Percentiles rank a stretch among this genome's conserved stretches.
Evolutionary conservation across 30 jellyfish, hydroid and myxozoan species (phyloP).

Genomic region (Pelagia noctiluca): DNA sequence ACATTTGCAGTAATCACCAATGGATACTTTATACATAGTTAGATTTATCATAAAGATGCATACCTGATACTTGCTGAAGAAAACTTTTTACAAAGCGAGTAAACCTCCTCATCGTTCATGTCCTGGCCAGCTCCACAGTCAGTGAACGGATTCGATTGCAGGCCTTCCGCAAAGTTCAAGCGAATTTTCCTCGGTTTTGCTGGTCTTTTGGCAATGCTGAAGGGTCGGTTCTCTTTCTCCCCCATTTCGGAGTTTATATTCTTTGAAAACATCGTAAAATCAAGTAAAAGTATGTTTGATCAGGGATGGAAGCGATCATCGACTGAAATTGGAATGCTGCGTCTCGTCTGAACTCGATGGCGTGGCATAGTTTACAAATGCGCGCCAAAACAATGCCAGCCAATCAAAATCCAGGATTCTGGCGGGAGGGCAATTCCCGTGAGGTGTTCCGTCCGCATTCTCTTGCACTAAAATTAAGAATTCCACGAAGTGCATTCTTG

Average conservation of each 20-base stretch:
- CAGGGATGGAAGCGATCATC: conserved; percentile 13
- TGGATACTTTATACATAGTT: no score
- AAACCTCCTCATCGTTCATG: conserved; percentile 61
- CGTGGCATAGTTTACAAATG: conserved; percentile 53
- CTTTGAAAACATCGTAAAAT: background rate
- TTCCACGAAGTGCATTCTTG: no score
- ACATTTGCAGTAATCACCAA: no score
- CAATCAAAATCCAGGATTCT: background rate
- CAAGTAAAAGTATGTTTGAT: background rate
- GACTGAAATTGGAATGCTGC: conserved; percentile 14
- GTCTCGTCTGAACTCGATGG: conserved; percentile 21
- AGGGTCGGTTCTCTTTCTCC: conserved; percentile 68
- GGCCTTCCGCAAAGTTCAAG: conserved; percentile 38
- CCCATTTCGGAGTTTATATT: conserved; percentile 29
- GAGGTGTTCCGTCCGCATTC: no score
- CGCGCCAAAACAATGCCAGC: conserved; percentile 48
- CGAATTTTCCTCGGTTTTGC: conserved; percentile 47
- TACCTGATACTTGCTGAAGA: conserved; percentile 12
- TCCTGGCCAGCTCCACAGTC: conserved; percentile 61
- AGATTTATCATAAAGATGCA: no score
- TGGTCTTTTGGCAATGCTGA: conserved; percentile 64
- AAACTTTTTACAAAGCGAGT: conserved; percentile 60
- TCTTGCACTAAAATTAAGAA: no score
- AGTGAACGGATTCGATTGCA: conserved; percentile 34
- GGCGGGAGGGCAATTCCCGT: background rate